Percentiles rank a stretch among this genome's conserved stretches.
Evolutionary conservation across 2,797 vertebrate species (phyloP).

Genomic region (Rhabdophis nuchalis): DNA sequence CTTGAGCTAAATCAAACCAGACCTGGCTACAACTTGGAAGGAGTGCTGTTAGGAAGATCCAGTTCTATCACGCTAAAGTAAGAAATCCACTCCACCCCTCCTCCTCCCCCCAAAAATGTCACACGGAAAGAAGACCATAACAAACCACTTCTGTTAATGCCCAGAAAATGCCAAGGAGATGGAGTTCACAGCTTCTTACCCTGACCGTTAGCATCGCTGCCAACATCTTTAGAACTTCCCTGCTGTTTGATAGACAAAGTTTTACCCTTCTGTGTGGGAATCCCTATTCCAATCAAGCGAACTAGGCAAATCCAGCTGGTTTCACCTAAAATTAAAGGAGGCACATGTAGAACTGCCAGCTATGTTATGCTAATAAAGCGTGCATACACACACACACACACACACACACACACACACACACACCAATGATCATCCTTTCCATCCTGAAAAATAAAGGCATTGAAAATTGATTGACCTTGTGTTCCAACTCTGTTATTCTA

Average conservation of each 20-base stretch:
- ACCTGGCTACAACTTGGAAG: not conserved
- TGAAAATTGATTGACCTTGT: not conserved
- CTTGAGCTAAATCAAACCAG: not conserved
- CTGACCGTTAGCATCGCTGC: not conserved
- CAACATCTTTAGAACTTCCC: not conserved
- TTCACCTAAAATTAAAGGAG: conserved; percentile 20
- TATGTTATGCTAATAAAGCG: not conserved
- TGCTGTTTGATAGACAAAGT: not conserved
- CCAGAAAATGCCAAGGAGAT: not conserved
- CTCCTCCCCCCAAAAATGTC: not conserved
- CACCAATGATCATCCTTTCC: not conserved
- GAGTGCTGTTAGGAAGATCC: not conserved
- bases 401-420: not conserved
- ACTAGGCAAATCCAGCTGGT: not conserved
- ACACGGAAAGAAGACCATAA: not conserved
- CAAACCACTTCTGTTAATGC: not conserved
- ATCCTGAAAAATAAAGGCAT: not conserved
- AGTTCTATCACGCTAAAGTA: not conserved
- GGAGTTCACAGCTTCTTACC: not conserved
- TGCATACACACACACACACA: not conserved
- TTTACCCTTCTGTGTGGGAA: not conserved
- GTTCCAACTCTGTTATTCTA: too few relatives aligned
- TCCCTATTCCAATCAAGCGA: conserved; percentile 2
- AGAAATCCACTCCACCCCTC: not conserved
- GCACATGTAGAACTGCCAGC: not conserved